Evolutionary conservation across 2,888 invertebrate genomes (phyloP), one percentile per base, ranked within the genome.

Genomic region (Cyrtodaria siliqua): DNA sequence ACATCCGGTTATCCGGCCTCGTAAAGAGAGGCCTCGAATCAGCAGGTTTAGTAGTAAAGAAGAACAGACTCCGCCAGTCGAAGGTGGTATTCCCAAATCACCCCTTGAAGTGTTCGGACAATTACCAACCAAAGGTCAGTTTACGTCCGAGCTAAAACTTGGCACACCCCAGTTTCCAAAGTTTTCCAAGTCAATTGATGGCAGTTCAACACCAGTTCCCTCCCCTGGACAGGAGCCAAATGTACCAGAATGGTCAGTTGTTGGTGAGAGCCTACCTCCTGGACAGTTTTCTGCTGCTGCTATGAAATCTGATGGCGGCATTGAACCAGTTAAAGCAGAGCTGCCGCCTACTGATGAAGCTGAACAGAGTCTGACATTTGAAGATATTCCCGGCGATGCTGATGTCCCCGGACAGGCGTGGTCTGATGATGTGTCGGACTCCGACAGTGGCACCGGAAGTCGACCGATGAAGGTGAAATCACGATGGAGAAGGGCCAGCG

Each of bases 401-500:
- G n/a, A 20, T 47, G 47, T 20, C 20, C n/a, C 4, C 6, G 20
- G 18, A 16, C 47, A 16, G 16, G 47, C 16, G 16, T 33, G 67
- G 6, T 57, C 62, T 1, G 71, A 64, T 6, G 71, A 68, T 3
- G 33, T 62, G 16, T 69, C 70, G 2, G 77, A 80, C 44, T 56
- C 59, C 1, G 78, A 74, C 26, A 61, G 27, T 18, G 59, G 40
- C 2, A 56, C 69, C n/a, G 77, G 72, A 14, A 12, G 33, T 33
- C 82, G 79, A 68, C 85, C 84, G 18, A 73, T 81, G 53, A 88
- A 89, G 72, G 89, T 90, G 2, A 91, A 90, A 64, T 90, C 89
- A 1, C 74, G 91, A 57, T 91, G 90, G 90, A 76, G 88, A 23
- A 73, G 87, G 24, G 86, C 84, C 14, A 90, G 89, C 83, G 89